phyloP scores from a whole-genome alignment of 1,140 invertebrate genomes.

The Zaprionus nigranus region DNA sequence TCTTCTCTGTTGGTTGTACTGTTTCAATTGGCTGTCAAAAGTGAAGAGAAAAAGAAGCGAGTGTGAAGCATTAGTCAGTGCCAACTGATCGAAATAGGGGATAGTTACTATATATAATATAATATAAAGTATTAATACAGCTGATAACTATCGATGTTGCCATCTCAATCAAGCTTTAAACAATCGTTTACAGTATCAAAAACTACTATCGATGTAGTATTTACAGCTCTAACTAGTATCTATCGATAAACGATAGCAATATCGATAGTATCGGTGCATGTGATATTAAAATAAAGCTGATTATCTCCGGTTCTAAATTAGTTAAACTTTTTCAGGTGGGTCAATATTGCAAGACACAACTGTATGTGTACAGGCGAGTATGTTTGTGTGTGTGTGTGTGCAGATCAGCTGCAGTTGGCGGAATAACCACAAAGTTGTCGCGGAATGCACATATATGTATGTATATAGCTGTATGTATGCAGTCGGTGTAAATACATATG shows the following conservation, averaged over 20 bases:
- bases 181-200: too few relatives aligned
- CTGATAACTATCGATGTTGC: not conserved
- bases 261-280: not conserved
- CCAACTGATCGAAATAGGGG: slow-evolving; percentile 3
- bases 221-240: too few relatives aligned
- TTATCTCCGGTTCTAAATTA: not conserved
- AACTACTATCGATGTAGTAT: too few relatives aligned
- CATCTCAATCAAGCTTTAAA: too few relatives aligned
- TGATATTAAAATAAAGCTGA: not conserved
- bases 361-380: not conserved
- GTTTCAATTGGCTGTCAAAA: slow-evolving; percentile 27
- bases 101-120: not conserved
- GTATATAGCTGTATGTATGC: not conserved
- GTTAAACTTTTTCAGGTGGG: not conserved
- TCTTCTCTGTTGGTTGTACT: slow-evolving; percentile 56
- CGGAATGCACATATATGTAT: not conserved
- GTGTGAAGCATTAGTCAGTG: slow-evolving; percentile 28
- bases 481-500: not conserved
- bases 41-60: not conserved
- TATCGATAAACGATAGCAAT: not conserved
- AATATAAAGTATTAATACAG: not conserved
- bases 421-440: not conserved
- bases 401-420: slow-evolving; percentile 1
- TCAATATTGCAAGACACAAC: not conserved
- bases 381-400: not conserved